A percentile compares a stretch with the other conserved stretches of the same genome.
Conservation (phyloP, 2,888 invertebrate species). For the Anaspis maculata region DNA sequence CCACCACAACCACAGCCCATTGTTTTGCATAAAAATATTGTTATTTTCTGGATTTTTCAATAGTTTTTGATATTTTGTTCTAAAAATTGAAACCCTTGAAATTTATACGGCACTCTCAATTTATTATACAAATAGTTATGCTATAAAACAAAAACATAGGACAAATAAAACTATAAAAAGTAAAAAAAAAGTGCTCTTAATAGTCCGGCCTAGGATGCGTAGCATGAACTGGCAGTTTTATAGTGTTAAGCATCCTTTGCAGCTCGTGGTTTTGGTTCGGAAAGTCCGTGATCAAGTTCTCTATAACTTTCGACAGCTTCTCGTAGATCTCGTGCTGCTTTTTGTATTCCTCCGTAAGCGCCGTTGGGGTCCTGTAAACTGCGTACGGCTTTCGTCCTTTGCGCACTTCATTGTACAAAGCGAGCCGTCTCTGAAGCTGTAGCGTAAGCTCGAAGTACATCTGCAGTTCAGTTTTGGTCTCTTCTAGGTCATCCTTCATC, state of each 20-base stretch:
- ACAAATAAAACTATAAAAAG: no score
- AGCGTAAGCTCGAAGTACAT: constrained; percentile 52
- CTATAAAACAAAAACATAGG: no score
- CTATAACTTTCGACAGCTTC: constrained; percentile 50
- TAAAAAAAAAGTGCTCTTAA: no score
- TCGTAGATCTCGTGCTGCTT: constrained; percentile 52
- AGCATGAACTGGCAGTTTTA: neutral
- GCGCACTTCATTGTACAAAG: constrained; percentile 48
- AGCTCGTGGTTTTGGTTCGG: constrained; percentile 42
- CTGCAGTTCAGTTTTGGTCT: constrained; percentile 33
- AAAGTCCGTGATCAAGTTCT: constrained; percentile 52
- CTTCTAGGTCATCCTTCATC: constrained; percentile 4
- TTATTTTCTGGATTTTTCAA: no score
- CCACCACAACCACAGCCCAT: no score
- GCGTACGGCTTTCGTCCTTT: constrained; percentile 35
- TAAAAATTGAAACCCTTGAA: no score
- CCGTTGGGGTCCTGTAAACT: constrained; percentile 33
- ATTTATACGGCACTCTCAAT: no score
- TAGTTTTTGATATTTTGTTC: no score
- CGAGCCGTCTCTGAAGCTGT: constrained; percentile 61
- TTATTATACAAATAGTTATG: no score
- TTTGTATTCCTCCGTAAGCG: constrained; percentile 48
- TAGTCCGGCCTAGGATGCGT: no score
- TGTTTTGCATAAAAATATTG: no score
- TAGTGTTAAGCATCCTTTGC: neutral